These are phyloP conservation scores for Arrhamphus sclerolepis DNA, from an alignment of 2,797 vertebrate genomes.

Conservation along the genomic window DNA sequence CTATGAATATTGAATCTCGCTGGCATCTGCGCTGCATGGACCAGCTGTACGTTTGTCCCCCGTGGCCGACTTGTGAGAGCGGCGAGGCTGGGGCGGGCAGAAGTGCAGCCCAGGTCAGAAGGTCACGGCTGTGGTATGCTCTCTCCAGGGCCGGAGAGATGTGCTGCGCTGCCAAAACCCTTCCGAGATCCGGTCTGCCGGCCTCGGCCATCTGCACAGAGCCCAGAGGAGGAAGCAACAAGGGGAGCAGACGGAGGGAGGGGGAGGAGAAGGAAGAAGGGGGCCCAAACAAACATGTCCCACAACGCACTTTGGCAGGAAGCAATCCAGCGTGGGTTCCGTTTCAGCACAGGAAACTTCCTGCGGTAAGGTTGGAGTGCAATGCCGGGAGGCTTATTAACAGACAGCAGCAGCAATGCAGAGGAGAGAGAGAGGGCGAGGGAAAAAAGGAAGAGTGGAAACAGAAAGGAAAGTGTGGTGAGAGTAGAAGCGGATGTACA, in stretches of 20 bases:
- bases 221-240: constrained; percentile 74
- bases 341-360: constrained; percentile 94
- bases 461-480: constrained; percentile 37
- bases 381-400: constrained; percentile 60
- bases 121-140: constrained; percentile 72
- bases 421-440: constrained; percentile 26
- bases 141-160: constrained; percentile 62
- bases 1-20: constrained; percentile 51
- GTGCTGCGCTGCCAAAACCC: constrained; percentile 68
- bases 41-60: constrained; percentile 57
- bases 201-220: constrained; percentile 75
- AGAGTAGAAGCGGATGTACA: constrained; percentile 15
- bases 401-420: constrained; percentile 35
- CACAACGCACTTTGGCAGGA: constrained; percentile 88
- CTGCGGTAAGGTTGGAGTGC: constrained; percentile 81
- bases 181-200: constrained; percentile 72
- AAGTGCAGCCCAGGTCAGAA: constrained; percentile 49
- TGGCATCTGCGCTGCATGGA: constrained; percentile 46
- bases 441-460: constrained; percentile 44
- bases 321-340: constrained; percentile 84
- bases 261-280: constrained; percentile 50
- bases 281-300: constrained; percentile 81
- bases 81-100: constrained; percentile 32
- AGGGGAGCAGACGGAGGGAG: constrained; percentile 53
- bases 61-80: constrained; percentile 52